Evolutionary conservation across 2,113 vertebrate species (phyloP), one percentile per base, ranked within the genome.

Genomic region (Oreochromis spilurus): DNA sequence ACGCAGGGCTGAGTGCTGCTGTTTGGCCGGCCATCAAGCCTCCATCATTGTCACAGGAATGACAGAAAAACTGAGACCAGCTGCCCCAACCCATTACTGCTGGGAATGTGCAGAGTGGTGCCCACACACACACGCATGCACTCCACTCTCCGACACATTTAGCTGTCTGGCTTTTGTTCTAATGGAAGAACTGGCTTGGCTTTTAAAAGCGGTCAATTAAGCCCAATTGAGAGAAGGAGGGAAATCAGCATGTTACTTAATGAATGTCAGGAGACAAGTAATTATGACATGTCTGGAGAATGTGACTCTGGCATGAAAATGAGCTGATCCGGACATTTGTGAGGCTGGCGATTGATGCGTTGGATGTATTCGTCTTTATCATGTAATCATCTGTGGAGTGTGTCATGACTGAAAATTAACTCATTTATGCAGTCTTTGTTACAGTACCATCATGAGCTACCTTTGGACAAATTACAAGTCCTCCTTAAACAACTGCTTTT

Each of bases 181-280:
- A 95, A 95, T 94, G 88, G 89, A 91, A 85, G 82, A 85, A 91
- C 81, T 84, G 85, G 84, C 92, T 83, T 90, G 89, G 92, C 92
- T 94, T 95, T 95, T 81, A 85, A 94, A 93, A 94, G 89, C 10
- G 57, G 89, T 94, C 92, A 95, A 95, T 96, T 95, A 95, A 91
- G 84, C 55, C 36, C 79, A 90, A 91, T 94, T 84, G 90, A 91
- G 79, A 48, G 80, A 65, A 79, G 88, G 87, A 79, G 82, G 92
- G 86, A 89, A 94, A 91, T 93, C 90, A 84, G 88, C 89, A 57
- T 81, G 93, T 90, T 80, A 78, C 93, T 93, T 95, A 95, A 93
- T 94, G 93, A 95, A 94, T 94, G 93, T 93, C 93, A 94, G 94
- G 90, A 95, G 95, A 95, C 92, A 79, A 93, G 94, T 92, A 93